These are phyloP conservation scores for Oryctes rhinoceros DNA, from an alignment of 1,140 invertebrate genomes.

Conservation along the genomic window DNA sequence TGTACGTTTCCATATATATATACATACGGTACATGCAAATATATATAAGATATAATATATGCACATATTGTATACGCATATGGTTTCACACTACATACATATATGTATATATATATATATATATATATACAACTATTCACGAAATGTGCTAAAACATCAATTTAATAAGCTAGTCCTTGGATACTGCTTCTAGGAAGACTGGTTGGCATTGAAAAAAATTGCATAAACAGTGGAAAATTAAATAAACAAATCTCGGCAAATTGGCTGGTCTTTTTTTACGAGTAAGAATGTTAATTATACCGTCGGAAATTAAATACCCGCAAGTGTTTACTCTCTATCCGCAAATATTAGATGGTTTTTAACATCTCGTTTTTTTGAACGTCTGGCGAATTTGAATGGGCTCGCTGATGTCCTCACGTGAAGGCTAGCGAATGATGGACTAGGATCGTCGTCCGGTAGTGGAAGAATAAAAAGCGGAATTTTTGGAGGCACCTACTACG, in stretches of 20 bases:
- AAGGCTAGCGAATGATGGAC: neutral
- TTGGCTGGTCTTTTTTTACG: slow-evolving; percentile 18
- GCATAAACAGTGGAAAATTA: slow-evolving; percentile 29
- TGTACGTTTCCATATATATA: slow-evolving; percentile 24
- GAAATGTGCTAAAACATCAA: slow-evolving; percentile 26
- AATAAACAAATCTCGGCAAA: slow-evolving; percentile 33
- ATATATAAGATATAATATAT: neutral
- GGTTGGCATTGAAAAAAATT: slow-evolving; percentile 27
- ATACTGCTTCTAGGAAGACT: slow-evolving; percentile 12
- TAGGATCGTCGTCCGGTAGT: no score
- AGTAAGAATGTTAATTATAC: slow-evolving; percentile 29
- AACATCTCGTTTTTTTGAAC: neutral
- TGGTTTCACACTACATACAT: no score
- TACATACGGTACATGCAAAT: neutral
- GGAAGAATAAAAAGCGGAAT: no score
- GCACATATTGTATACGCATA: neutral
- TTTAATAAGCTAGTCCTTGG: neutral
- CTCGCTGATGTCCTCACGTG: neutral
- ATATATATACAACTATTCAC: slow-evolving; percentile 1
- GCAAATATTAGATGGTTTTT: neutral
- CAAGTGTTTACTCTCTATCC: slow-evolving; percentile 10
- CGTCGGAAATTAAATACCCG: slow-evolving; percentile 21
- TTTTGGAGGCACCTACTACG: no score
- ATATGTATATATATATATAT: no score
- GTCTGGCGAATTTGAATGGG: neutral